phyloP scores from a whole-genome alignment of 2,113 vertebrate genomes.

The Hypanus sabinus region DNA sequence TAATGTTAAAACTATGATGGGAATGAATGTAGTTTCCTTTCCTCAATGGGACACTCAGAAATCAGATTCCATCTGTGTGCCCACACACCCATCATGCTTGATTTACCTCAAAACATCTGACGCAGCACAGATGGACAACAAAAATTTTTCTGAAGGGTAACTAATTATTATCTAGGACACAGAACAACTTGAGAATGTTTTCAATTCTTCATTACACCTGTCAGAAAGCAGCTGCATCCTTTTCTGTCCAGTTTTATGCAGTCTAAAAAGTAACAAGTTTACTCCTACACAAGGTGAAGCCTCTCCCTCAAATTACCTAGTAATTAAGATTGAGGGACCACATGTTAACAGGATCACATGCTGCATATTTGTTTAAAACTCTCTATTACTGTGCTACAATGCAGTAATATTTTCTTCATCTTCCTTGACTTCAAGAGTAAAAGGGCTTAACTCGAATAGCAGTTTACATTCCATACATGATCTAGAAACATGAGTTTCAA shows the following conservation, averaged over 20 bases:
- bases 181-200: conserved; percentile 10
- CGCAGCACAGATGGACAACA: conserved; percentile 24
- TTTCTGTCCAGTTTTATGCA: not conserved
- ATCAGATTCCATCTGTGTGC: conserved; percentile 28
- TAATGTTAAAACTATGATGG: conserved; percentile 12
- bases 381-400: not conserved
- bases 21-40: conserved; percentile 5
- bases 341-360: not conserved
- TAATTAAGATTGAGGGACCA: not conserved
- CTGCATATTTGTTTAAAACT: not conserved
- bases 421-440: not conserved
- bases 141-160: conserved; percentile 28
- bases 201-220: conserved; percentile 33
- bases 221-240: conserved; percentile 19
- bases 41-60: conserved; percentile 26
- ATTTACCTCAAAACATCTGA: conserved; percentile 28
- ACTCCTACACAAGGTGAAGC: not conserved
- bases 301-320: not conserved
- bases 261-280: not conserved
- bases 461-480: too few relatives aligned
- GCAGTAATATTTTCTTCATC: not conserved
- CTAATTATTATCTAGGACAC: conserved; percentile 34
- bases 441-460: too few relatives aligned
- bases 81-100: conserved; percentile 30
- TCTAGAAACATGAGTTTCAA: too few relatives aligned